Conservation (phyloP, 2,113 vertebrate species). For the Eonycteris spelaea region DNA sequence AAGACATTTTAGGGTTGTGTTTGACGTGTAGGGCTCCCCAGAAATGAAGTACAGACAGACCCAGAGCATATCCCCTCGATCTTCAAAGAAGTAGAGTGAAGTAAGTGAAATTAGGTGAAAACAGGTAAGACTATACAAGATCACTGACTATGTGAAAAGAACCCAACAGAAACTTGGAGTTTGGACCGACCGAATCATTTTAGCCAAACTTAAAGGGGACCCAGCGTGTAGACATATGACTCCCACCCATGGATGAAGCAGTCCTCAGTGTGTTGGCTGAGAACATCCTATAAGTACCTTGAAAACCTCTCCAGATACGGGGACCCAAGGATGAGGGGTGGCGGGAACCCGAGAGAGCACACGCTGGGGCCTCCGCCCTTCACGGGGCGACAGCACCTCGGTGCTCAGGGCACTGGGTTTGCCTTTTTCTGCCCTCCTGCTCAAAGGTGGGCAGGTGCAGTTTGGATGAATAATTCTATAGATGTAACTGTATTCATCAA, state of each 20-base stretch:
- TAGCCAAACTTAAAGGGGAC: not conserved
- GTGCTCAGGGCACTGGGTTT: not conserved
- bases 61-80: rapidly evolving
- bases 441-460: not conserved
- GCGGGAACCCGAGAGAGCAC: not conserved
- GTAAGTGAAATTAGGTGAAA: not conserved
- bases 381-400: not conserved
- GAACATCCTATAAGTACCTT: not conserved
- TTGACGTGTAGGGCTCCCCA: not conserved
- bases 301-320: not conserved
- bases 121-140: not conserved
- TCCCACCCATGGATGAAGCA: not conserved
- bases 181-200: not conserved
- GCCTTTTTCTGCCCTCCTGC: not conserved
- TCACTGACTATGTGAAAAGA: not conserved
- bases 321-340: not conserved
- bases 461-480: not conserved
- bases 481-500: not conserved
- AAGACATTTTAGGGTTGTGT: not conserved
- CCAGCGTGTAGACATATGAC: rapidly evolving
- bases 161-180: not conserved
- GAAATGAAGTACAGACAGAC: not conserved
- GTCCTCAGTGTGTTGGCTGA: not conserved
- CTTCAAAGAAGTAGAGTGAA: not conserved
- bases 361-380: no score